These are phyloP conservation scores for Eudemis profundana DNA, from an alignment of 2,888 invertebrate species.

Conservation along the genomic window DNA sequence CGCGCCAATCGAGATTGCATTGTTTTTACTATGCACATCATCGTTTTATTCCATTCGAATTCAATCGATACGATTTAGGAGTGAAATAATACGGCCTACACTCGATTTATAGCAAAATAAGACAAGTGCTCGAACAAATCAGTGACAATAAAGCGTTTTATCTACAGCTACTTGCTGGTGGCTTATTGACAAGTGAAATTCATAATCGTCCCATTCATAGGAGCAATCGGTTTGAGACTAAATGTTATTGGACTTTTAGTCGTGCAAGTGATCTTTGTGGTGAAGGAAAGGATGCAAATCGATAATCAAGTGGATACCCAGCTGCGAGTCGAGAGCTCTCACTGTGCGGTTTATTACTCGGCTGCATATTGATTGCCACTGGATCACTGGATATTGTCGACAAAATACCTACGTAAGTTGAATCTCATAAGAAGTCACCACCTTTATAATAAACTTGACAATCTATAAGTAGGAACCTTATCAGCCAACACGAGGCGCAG, in stretches of 20 bases:
- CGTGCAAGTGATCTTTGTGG: slow-evolving; percentile 73
- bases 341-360: slow-evolving; percentile 71
- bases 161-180: slow-evolving; percentile 62
- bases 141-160: slow-evolving; percentile 62
- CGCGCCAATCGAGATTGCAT: slow-evolving; percentile 80
- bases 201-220: slow-evolving; percentile 71
- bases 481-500: slow-evolving; percentile 11
- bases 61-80: slow-evolving; percentile 75
- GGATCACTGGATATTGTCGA: slow-evolving; percentile 67
- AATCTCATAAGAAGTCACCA: slow-evolving; percentile 37
- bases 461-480: slow-evolving; percentile 19
- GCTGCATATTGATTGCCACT: slow-evolving; percentile 80
- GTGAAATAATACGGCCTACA: slow-evolving; percentile 69
- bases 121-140: slow-evolving; percentile 54
- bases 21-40: slow-evolving; percentile 75
- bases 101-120: slow-evolving; percentile 54
- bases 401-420: slow-evolving; percentile 68
- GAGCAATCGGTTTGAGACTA: slow-evolving; percentile 69
- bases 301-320: slow-evolving; percentile 74
- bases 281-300: slow-evolving; percentile 77
- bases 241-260: slow-evolving; percentile 68
- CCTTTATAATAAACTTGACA: not conserved
- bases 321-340: slow-evolving; percentile 67
- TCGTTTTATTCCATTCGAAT: slow-evolving; percentile 76
- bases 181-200: slow-evolving; percentile 83